These are phyloP conservation scores for Tyto alba DNA, from an alignment of 2,113 vertebrate species.

Conservation along the genomic window DNA sequence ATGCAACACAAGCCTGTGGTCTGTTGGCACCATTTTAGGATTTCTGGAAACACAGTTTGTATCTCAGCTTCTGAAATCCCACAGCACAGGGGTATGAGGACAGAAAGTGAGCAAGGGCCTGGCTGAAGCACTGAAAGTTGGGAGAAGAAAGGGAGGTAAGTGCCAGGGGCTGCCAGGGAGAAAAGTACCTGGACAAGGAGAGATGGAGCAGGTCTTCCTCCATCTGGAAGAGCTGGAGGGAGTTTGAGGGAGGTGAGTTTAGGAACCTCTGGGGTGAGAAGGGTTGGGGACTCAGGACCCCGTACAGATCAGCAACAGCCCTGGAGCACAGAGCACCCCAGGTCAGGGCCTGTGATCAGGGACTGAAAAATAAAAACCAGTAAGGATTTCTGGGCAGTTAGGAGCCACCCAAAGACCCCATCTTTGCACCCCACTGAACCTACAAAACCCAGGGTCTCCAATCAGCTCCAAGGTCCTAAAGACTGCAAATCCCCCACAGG, in stretches of 20 bases:
- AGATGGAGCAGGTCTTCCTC: background rate
- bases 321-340: background rate
- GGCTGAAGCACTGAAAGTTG: background rate
- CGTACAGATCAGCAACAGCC: background rate
- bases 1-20: background rate
- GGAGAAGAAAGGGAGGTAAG: background rate
- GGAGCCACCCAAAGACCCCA: background rate
- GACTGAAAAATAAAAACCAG: background rate
- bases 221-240: background rate
- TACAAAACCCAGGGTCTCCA: background rate
- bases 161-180: background rate
- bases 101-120: background rate
- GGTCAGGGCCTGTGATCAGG: background rate
- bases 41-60: background rate
- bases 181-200: background rate
- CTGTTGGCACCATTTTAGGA: background rate
- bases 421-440: background rate
- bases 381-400: background rate
- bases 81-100: background rate
- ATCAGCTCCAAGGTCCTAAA: background rate
- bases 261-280: background rate
- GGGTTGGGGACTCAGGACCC: background rate
- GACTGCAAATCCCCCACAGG: background rate
- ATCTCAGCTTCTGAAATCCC: background rate
- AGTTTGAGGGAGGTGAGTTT: rapidly evolving